These are phyloP conservation scores for Teleogryllus occipitalis DNA, from an alignment of 1,140 invertebrate genomes.

Conservation along the genomic window DNA sequence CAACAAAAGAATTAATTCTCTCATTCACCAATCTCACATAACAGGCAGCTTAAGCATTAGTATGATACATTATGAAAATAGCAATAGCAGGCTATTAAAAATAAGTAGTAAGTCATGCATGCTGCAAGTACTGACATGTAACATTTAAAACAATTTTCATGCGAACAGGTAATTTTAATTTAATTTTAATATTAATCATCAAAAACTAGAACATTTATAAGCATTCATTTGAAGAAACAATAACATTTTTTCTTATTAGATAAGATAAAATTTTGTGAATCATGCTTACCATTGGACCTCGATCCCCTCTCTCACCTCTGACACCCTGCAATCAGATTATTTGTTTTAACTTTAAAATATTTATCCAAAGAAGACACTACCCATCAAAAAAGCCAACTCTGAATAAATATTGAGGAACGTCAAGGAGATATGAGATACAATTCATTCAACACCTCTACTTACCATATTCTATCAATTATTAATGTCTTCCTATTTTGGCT, in stretches of 20 bases:
- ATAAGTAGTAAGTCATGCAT: not conserved
- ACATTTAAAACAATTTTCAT: not conserved
- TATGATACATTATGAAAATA: not conserved
- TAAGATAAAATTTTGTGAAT: not conserved
- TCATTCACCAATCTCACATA: not conserved
- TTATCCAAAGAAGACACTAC: too few species aligned
- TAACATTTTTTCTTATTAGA: not conserved
- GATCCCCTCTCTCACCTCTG: conserved; percentile 57
- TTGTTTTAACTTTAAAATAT: conserved; percentile 8
- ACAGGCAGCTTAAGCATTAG: not conserved
- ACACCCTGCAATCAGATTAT: conserved; percentile 47
- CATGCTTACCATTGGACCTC: conserved; percentile 55
- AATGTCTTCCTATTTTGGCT: too few species aligned
- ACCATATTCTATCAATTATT: too few species aligned
- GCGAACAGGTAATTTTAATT: not conserved
- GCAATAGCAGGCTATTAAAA: not conserved
- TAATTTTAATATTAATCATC: conserved; percentile 10
- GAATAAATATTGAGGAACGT: too few species aligned
- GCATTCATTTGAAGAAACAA: not conserved
- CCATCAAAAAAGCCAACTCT: too few species aligned
- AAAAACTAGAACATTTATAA: conserved; percentile 12
- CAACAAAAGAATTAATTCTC: conserved; percentile 34
- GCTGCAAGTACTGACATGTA: not conserved
- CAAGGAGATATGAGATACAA: too few species aligned
- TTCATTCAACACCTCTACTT: too few species aligned